These are phyloP conservation scores for Carduelis carduelis DNA, from an alignment of 2,797 vertebrate genomes.

Conservation along the genomic window DNA sequence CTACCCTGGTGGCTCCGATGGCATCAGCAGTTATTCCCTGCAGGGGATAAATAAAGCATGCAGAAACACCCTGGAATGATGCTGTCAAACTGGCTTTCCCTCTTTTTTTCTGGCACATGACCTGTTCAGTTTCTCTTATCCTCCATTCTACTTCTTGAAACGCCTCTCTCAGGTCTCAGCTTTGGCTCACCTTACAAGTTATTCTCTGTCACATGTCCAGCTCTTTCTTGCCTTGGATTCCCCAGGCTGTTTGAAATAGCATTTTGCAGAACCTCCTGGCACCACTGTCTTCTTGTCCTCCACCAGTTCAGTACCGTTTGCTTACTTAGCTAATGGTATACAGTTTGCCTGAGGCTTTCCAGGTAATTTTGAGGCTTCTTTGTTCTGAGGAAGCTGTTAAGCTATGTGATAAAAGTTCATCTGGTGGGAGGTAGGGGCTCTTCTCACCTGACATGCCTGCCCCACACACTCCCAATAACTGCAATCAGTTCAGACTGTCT, in stretches of 20 bases:
- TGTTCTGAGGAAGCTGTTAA: not conserved
- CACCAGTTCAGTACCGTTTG: not conserved
- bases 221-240: not conserved
- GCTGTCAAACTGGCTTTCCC: not conserved
- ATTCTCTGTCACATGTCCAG: not conserved
- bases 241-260: not conserved
- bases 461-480: rapidly evolving
- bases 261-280: not conserved
- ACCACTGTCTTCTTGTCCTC: not conserved
- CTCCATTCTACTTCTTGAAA: not conserved
- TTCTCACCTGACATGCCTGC: not conserved
- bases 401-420: not conserved
- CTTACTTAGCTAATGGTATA: not conserved
- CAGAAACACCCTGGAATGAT: not conserved
- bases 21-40: not conserved
- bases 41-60: not conserved
- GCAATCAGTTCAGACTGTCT: not conserved
- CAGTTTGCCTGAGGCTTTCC: not conserved
- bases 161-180: not conserved
- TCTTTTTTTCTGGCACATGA: not conserved
- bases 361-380: not conserved
- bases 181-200: not conserved
- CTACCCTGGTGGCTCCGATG: not conserved
- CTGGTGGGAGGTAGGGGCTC: not conserved
- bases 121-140: not conserved